phyloP scores from a whole-genome alignment of 1,140 invertebrate species.

The Brachionus rubens region DNA sequence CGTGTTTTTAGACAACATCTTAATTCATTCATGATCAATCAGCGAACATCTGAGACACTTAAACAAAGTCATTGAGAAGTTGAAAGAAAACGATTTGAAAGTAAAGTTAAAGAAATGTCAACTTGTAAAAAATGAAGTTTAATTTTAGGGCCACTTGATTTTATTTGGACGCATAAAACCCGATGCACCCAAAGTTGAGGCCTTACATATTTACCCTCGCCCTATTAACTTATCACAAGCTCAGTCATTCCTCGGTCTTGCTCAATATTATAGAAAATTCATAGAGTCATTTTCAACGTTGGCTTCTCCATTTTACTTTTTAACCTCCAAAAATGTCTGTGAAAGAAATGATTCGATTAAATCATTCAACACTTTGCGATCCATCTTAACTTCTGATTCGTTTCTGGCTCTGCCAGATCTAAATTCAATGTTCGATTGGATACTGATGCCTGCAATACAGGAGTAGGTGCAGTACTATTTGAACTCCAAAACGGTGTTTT shows the following conservation, averaged over 20 bases:
- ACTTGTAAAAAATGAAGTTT: neutral
- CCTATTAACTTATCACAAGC: slow-evolving; percentile 54
- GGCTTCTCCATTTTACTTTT: neutral
- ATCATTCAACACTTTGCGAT: neutral
- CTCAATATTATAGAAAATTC: neutral
- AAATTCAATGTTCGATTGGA: slow-evolving; percentile 51
- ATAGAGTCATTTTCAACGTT: neutral
- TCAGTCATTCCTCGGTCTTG: slow-evolving; percentile 52
- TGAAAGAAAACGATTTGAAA: neutral
- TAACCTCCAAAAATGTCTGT: neutral
- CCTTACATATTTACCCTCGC: neutral
- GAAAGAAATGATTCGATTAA: neutral
- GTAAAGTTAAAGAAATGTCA: neutral
- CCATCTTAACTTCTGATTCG: neutral
- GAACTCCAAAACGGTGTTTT: slow-evolving; percentile 48
- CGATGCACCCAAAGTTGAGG: neutral
- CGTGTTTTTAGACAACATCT: neutral
- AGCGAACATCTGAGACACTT: neutral
- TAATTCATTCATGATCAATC: neutral
- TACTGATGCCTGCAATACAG: too few relatives aligned
- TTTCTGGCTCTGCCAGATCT: slow-evolving; percentile 50
- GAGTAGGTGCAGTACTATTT: too few relatives aligned
- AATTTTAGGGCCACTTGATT: too few relatives aligned
- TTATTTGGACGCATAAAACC: too few relatives aligned
- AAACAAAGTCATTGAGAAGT: neutral